Base-by-base conservation (phyloP, 2,888 invertebrate species). In the Chrysomela aeneicollis region DNA sequence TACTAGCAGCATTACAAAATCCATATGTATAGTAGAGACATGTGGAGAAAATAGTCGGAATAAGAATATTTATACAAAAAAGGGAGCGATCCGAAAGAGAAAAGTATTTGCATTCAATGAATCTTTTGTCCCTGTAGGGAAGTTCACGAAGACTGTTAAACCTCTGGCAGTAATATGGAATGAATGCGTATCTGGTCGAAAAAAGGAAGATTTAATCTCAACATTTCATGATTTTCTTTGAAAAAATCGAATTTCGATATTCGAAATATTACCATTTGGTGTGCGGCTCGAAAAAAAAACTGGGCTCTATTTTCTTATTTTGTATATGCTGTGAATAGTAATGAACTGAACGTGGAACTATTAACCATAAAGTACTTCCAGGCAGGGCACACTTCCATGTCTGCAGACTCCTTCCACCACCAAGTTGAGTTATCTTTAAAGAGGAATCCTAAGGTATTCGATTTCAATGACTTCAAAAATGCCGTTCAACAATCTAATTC, bases 131-230 rank as follows among this genome's bases (percentile, higher is more conserved):
- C 70, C 69, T 18, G 19, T 74, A n/a, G 71, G 71, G 12, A 68
- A 65, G 22, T 35, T 22, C 15, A 50, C 42, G 10, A 58, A 58
- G 17, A n/a, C 52, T 21, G 15, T 42, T 15, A 42, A 17, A 17
- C 61, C 69, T 9, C 4, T 63, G 8, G 72, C 73, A 26, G 63
- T 66, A 30, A 54, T 73, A 15, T 74, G 73, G 76, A 73, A 78
- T 61, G 76, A 78, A 70, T 76, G 69, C 10, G 54, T 54, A 37
- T 17, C 22, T 10, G 54, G 54, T 17, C 9, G 61, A 17, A 59
- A 59, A 19, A 64, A 76, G 59, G 71, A 76, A 49, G 77, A 77
- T 54, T 17, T 59, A 18, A 46, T 46, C 10, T 52, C 17, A n/a
- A 19, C 47, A n/a, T n/a, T 58, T 46, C 12, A 46, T 12, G 57